Evolutionary conservation across 2,888 invertebrate species (phyloP), one percentile per base, ranked within the genome.

Genomic region (Andrena dorsata): DNA sequence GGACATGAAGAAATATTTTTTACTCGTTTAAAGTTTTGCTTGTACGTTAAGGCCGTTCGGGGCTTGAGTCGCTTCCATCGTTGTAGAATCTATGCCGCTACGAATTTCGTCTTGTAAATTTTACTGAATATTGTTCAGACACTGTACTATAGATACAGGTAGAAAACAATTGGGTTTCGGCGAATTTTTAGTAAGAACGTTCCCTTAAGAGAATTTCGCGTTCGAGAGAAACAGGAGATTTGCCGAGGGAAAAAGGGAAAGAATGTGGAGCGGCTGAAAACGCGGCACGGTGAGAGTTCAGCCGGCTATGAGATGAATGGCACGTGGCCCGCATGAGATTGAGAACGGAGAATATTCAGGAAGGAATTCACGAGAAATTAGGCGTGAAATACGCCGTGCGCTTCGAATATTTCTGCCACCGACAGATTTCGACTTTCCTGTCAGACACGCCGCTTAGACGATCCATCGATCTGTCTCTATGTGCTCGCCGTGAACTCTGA

Each of bases 341-440:
- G 83, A 88, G 87, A 89, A 86, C 86, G 86, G 84, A 73, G 89
- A 92, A 92, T 92, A 92, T 92, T 92, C 91, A 89, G 88, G 89
- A 83, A 84, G 82, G 88, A 89, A 88, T 90, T 89, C 85, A 90
- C 80, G 90, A 89, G 90, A 93, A 93, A 93, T 93, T 93, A 93
- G 90, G 92, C 93, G 92, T 93, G 93, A 93, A 93, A 93, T 93
- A 85, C 90, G 87, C 86, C 85, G 83, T 90, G 91, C 91, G 93
- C 88, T 88, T 90, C 89, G 92, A 92, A 93, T 93, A 92, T 92
- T 90, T 91, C 86, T 86, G 81, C 85, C 86, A 83, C 83, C 81
- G 87, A 84, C 82, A 85, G 72, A 84, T 82, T 71, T 76, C 78
- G 76, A 81, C 81, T 84, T 70, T 82, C 76, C 76, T 80, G 79